These are phyloP conservation scores for Eumacrocentrus americanus DNA, from an alignment of 2,888 invertebrate species.

Conservation along the genomic window DNA sequence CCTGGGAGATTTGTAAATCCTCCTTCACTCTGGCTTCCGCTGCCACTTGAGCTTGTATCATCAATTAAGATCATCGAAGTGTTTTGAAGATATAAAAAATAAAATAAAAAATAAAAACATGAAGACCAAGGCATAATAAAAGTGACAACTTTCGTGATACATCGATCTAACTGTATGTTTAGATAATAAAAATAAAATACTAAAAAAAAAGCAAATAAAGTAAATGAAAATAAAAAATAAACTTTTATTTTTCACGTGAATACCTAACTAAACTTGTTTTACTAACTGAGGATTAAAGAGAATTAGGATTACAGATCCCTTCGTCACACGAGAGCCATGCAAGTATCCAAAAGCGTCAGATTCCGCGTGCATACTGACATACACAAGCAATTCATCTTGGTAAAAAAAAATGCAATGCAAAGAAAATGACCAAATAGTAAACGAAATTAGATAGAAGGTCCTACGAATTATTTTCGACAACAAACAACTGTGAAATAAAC, in stretches of 20 bases:
- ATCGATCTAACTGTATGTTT: neutral
- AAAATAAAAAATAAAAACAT: neutral
- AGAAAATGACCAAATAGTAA: neutral
- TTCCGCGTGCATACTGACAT: neutral
- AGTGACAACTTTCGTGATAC: neutral
- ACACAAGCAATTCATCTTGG: neutral
- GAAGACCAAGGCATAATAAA: too few species aligned
- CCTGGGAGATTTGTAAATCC: slow-evolving; percentile 11
- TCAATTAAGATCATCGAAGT: slow-evolving; percentile 21
- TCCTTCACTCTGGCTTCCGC: neutral
- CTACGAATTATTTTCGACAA: neutral
- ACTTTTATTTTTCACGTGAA: neutral
- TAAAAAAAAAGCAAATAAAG: neutral
- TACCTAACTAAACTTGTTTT: neutral
- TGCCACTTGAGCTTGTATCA: neutral
- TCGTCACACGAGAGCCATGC: neutral
- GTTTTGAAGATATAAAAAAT: neutral
- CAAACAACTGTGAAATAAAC: too few species aligned
- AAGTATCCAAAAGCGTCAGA: neutral
- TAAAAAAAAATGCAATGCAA: neutral
- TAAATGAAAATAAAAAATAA: neutral
- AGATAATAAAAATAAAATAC: too few species aligned
- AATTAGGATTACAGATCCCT: neutral
- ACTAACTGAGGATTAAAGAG: neutral
- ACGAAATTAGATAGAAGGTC: neutral